Evolutionary conservation across 2,888 invertebrate genomes (phyloP), one percentile per base, ranked within the genome.

Genomic region (Polietes domitor): DNA sequence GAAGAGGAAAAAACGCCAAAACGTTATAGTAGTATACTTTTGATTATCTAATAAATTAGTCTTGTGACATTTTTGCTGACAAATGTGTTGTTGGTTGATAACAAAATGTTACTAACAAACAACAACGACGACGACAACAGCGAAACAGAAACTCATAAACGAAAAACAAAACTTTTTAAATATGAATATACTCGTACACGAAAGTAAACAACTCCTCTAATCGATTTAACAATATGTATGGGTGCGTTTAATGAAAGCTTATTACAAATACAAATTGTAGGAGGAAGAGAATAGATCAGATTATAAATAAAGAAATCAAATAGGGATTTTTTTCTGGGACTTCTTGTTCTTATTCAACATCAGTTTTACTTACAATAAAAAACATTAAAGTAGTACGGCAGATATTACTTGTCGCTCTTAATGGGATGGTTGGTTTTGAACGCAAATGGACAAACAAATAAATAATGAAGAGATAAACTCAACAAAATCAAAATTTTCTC

Each of bases 31-130:
- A 50, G n/a, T n/a, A 17, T 71, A 17, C 55, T n/a, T 43, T 85
- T 88, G 88, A 90, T 90, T 90, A 89, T 89, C 87, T 88, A 88
- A 88, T 87, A 87, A 89, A 88, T 89, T 86, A 88, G 89, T 90
- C 89, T 90, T 89, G 90, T 90, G 91, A 91, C 89, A 89, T 87
- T 85, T 80, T 47, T 77, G 72, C 74, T 74, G 68, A 72, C 81
- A 83, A 82, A 65, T 85, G 75, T 81, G 77, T 85, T n/a, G n/a
- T n/a, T n/a, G n/a, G n/a, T n/a, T 87, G 89, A 87, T 88, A 88
- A 88, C 70, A 87, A 82, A 79, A 78, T 80, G 10, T 43, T 72
- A 65, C 61, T 77, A 37, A 50, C 63, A 61, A 37, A n/a, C n/a
- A n/a, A n/a, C n/a, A 37, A 37, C 37, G 1, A 32, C 37, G 37